Evolutionary conservation across 2,113 vertebrate species (phyloP), one percentile per base, ranked within the genome.

Genomic region (Perca fluviatilis): DNA sequence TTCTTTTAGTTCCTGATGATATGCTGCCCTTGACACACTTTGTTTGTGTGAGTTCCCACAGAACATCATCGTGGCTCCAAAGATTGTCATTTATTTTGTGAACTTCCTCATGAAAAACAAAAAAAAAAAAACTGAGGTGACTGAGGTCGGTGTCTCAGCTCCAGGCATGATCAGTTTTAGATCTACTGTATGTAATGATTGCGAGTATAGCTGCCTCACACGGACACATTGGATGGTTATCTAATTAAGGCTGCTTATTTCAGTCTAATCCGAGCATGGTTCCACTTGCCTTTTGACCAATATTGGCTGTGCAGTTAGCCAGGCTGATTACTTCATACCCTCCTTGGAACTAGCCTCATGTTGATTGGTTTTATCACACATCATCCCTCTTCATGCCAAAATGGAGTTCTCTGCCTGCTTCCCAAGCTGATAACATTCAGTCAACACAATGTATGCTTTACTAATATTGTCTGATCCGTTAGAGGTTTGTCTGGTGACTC

Each of bases 171-270:
- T 63, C 43, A 36, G 73, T 43, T 64, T 46, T 74, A 65, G 70
- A 74, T 68, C 67, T 51, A 27, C 27, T 27, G 27, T 27, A 27
- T 71, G 43, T 66, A 21, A 30, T 49, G 53, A 71, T 43, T 60
- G 43, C 21, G 25, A 36, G 21, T 78, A 15, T 62, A 58, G 40
- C 30, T 53, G 40, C 57, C 72, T 61, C 56, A 77, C 72, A 65
- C 68, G 64, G 56, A 73, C 63, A 53, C 18, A 80, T 60, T 25
- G 54, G 18, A 18, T 64, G 43, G 25, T 79, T 72, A 56, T 75
- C 62, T 66, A 76, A 84, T 83, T 67, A 79, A 54, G 15, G 58
- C 67, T 62, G 74, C 85, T 81, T 78, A 65, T 82, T 71, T 85
- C 68, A 79, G 61, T 69, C 73, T 76, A 56, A 85, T 67, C 60